phyloP scores from a whole-genome alignment of 2,888 invertebrate genomes.

The Cordilura impudica region DNA sequence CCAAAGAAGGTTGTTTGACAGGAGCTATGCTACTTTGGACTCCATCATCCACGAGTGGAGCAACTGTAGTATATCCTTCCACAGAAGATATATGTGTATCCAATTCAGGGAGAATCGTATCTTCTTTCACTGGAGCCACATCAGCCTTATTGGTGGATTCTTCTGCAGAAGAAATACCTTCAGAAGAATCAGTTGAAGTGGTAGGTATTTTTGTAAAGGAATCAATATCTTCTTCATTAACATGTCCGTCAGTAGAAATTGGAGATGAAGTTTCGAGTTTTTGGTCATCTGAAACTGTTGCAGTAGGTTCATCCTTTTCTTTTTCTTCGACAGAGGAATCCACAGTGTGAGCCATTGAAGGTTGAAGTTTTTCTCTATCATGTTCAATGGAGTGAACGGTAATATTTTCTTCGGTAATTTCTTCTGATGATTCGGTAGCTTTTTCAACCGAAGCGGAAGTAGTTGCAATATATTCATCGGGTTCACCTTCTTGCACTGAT shows the following conservation, averaged over 20 bases:
- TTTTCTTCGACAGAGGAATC: slow-evolving; percentile 8
- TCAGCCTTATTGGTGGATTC: slow-evolving; percentile 11
- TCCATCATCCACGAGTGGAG: not conserved
- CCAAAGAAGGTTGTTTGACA: slow-evolving; percentile 55
- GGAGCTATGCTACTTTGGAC: slow-evolving; percentile 1
- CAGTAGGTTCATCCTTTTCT: slow-evolving; percentile 16
- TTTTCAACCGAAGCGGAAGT: slow-evolving; percentile 32
- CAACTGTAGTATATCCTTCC: not conserved
- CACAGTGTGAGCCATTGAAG: slow-evolving; percentile 22
- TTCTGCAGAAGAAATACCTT: not conserved
- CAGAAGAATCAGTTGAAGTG: slow-evolving; percentile 4
- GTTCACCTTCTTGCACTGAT: slow-evolving; percentile 54
- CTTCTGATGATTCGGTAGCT: slow-evolving; percentile 20
- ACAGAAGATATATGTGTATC: not conserved
- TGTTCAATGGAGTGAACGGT: slow-evolving; percentile 45
- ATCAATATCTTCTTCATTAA: slow-evolving; percentile 9
- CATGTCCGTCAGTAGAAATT: not conserved
- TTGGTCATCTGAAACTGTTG: not conserved
- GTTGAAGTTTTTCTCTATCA: slow-evolving; percentile 36
- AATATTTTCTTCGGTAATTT: slow-evolving; percentile 18
- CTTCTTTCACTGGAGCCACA: slow-evolving; percentile 47
- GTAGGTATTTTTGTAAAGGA: slow-evolving; percentile 10
- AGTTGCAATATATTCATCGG: slow-evolving; percentile 30
- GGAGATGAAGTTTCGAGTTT: slow-evolving; percentile 10
- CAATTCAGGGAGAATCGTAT: slow-evolving; percentile 25